Evolutionary conservation across 2,113 vertebrate species (phyloP).

Genomic region (Centrocercus urophasianus): DNA sequence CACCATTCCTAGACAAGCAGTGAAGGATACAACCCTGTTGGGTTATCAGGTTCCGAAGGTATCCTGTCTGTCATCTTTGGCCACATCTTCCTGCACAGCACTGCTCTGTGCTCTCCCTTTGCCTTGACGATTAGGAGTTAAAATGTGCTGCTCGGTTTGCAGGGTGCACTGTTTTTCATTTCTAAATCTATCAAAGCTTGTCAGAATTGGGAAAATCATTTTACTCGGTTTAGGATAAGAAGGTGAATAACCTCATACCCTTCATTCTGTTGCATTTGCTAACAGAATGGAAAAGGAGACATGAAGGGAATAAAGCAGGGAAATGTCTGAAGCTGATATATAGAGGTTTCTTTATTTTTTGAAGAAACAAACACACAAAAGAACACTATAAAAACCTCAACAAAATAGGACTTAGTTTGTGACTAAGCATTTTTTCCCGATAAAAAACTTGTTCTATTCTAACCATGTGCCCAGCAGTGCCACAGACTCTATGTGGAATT

Average conservation of each 20-base stretch:
- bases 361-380: not conserved
- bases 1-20: conserved; percentile 5
- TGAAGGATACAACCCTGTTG: conserved; percentile 26
- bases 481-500: not conserved
- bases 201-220: not conserved
- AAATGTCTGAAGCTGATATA: not conserved
- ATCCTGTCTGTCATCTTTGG: not conserved
- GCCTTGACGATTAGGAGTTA: not conserved
- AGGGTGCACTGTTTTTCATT: not conserved
- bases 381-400: not conserved
- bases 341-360: not conserved
- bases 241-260: not conserved
- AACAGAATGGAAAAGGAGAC: not conserved
- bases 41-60: conserved; percentile 61
- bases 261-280: not conserved
- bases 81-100: not conserved
- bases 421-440: not conserved
- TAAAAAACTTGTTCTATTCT: not conserved
- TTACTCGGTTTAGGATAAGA: not conserved
- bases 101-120: not conserved
- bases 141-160: not conserved
- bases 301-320: not conserved
- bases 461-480: no score
- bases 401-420: not conserved
- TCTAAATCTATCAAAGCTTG: not conserved